Evolutionary conservation across 2,797 vertebrate species (phyloP), one percentile per base, ranked within the genome.

Genomic region (Chanos chanos): DNA sequence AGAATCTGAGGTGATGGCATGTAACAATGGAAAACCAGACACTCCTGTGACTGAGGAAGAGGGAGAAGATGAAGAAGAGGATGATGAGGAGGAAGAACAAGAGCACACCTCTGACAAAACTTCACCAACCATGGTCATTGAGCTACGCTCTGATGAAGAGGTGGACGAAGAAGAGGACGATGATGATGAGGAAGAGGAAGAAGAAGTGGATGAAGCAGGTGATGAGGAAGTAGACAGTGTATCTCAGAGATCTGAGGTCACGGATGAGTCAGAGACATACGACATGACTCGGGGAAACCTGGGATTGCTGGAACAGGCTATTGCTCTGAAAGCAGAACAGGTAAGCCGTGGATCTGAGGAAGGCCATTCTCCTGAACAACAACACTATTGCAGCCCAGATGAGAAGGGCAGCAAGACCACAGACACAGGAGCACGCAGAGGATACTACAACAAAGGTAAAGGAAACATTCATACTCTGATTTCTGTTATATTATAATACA

Each of bases 281-380:
- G 96, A 97, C 74, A 91, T 97, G 94, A 94, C 93, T 0, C 87
- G 94, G 28, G 96, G 96, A 2, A 97, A 98, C 81, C 87, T 97
- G 76, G 94, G 94, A 13, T 89, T 97, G 51, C 84, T 98, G 77
- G 96, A 97, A 78, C 93, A 97, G 81, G 96, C 95, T 80, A 97
- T 97, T 0, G 96, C 95, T 0, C 84, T 97, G 71, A 97, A 98
- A 78, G 96, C 96, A 0, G 93, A 94, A 81, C 94, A 97, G 82
- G 94, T 92, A 27, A 88, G 84, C 18, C 84, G 86, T 0, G 85
- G 89, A 5, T 83, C 91, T 16, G 94, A 94, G 60, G 86, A 87
- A 1, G 79, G 87, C 36, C 79, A 89, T 58, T 82, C 89, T 39
- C 81, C 89, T 0, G 83, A 94, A 49, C 90, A 89, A 80, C 69